Conservation (phyloP, 2,797 vertebrate species). For the Tragopan temminckii region DNA sequence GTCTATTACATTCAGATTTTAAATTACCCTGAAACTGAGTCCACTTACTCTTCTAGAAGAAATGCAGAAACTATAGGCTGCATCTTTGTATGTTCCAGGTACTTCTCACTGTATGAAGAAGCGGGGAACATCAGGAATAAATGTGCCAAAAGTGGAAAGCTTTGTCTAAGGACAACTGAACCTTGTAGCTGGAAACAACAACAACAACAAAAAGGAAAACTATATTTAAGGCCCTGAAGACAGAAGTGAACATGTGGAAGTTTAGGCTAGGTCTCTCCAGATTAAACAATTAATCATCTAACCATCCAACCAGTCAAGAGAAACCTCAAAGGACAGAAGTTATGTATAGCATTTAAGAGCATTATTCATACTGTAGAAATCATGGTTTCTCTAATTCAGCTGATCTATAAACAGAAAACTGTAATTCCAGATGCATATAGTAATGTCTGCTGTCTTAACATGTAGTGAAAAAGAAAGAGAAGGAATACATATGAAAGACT, state of each 20-base stretch:
- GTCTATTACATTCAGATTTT: neutral
- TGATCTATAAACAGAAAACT: neutral
- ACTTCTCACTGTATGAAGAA: neutral
- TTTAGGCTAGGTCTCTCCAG: no score
- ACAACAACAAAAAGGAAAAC: neutral
- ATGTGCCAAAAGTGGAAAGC: neutral
- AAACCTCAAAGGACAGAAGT: neutral
- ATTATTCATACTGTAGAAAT: neutral
- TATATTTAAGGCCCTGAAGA: neutral
- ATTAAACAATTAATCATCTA: neutral
- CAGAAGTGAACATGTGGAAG: neutral
- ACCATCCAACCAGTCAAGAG: neutral
- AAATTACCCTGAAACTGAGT: neutral
- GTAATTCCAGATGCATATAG: neutral
- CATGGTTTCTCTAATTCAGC: neutral
- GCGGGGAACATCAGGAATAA: neutral
- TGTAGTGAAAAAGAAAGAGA: neutral
- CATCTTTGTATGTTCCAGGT: neutral
- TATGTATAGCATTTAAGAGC: neutral
- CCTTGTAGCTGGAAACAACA: neutral
- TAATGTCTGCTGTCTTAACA: neutral
- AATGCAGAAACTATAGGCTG: neutral
- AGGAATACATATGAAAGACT: fast-evolving
- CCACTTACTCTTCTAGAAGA: neutral
- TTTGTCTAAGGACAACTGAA: neutral